Evolutionary conservation across 2,888 invertebrate species (phyloP), one percentile per base, ranked within the genome.

Genomic region (Drosophila niveifrons): DNA sequence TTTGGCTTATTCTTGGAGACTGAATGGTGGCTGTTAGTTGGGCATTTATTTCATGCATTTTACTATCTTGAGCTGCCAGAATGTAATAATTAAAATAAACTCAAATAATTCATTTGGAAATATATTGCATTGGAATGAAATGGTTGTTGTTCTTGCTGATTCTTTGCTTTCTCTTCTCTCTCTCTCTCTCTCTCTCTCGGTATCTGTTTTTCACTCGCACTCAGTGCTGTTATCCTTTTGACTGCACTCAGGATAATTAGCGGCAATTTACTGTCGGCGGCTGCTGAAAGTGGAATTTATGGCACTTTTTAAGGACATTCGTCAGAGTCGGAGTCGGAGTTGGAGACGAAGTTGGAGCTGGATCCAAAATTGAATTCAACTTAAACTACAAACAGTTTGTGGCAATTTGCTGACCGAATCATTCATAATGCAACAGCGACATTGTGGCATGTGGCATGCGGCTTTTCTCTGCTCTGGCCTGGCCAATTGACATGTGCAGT

Each of bases 401-500:
- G 77, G 69, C 80, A 77, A 80, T 79, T 79, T 70, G 69, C 56
- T 62, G 76, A 80, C 73, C 75, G 73, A 67, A 85, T 84, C 83
- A 84, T 84, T 82, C 87, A 84, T 84, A 87, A 84, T 84, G 87
- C 87, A 84, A 75, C 77, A 73, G 53, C 17, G 50, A 46, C 65
- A 51, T 46, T 70, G 62, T 61, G 75, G 57, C 65, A 66, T 50
- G 67, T 31, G 44, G 57, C 44, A 53, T 56, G 46, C 41, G 53
- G 29, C 34, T 11, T 59, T 57, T 31, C 66, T 51, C 29, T 52
- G 18, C 56, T 41, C 13, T 39, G 13, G 8, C 34, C 39, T 44
- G 48, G 56, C 77, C 89, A 88, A 88, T 90, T 90, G 90, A 90
- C 90, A 88, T 88, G 86, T 65, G 61, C 71, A 53, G 77, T 58